A percentile compares a stretch with the other conserved stretches of the same genome.
These are phyloP conservation scores for Drosophila athabasca DNA, from an alignment of 1,140 invertebrate genomes.

Conservation along the genomic window DNA sequence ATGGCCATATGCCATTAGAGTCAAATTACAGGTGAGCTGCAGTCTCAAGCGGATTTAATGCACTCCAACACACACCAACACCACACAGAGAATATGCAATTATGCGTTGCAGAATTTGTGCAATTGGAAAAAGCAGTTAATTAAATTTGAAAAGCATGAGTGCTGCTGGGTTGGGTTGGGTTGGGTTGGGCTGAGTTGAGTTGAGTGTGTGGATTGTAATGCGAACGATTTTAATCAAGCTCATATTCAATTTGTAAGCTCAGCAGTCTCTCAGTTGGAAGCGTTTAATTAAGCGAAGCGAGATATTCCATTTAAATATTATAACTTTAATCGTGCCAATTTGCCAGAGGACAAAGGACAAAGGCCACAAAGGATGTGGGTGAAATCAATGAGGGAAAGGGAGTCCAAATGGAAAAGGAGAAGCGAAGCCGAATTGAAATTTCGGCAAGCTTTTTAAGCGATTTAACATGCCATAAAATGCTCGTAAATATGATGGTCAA, in stretches of 20 bases:
- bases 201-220: background rate
- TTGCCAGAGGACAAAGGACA: no score
- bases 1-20: slow-evolving; percentile 27
- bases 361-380: slow-evolving; percentile 24
- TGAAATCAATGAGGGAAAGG: slow-evolving; percentile 43
- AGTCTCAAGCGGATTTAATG: slow-evolving; percentile 22
- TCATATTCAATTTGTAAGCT: slow-evolving; percentile 5
- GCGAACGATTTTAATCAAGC: slow-evolving; percentile 9
- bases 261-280: slow-evolving; percentile 27
- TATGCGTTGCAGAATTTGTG: slow-evolving; percentile 29
- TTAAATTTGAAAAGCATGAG: slow-evolving; percentile 20
- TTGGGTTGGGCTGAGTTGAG: no score
- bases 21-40: slow-evolving; percentile 25
- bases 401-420: slow-evolving; percentile 7
- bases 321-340: slow-evolving; percentile 12
- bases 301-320: slow-evolving; percentile 17
- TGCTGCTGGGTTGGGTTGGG: background rate
- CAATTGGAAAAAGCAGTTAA: slow-evolving; percentile 27
- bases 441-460: slow-evolving; percentile 53
- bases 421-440: slow-evolving; percentile 35
- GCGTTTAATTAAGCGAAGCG: slow-evolving; percentile 32
- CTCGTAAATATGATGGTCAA: slow-evolving; percentile 72
- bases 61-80: slow-evolving; percentile 4
- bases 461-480: slow-evolving; percentile 65
- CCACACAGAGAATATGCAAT: slow-evolving; percentile 20